Percentiles rank a stretch among this genome's conserved stretches.
phyloP scores from a whole-genome alignment of 2,113 vertebrate species.

The Petroica traversi region DNA sequence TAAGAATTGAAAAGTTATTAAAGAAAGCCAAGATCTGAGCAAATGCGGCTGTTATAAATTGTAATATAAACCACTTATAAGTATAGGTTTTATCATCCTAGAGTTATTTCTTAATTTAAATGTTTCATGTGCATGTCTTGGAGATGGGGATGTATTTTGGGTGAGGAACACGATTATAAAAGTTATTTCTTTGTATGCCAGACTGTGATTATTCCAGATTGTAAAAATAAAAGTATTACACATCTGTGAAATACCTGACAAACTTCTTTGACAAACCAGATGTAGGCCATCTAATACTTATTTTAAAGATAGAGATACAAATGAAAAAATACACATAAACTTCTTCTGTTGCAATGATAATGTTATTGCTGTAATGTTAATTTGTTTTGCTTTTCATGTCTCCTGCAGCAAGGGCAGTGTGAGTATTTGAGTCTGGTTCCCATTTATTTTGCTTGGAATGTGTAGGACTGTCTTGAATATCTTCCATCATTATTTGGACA shows the following conservation, averaged over 20 bases:
- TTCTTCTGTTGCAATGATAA: not conserved
- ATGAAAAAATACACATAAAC: not conserved
- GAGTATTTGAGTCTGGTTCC: conserved; percentile 6
- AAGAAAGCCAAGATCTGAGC: conserved; percentile 62
- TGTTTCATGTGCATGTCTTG: conserved; percentile 52
- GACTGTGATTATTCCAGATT: conserved; percentile 55
- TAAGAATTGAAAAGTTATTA: conserved; percentile 67
- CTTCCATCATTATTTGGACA: not conserved
- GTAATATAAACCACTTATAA: conserved; percentile 58
- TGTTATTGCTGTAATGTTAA: not conserved
- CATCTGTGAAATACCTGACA: conserved; percentile 65
- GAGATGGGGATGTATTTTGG: conserved; percentile 49
- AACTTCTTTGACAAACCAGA: conserved; percentile 46
- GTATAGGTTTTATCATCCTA: conserved; percentile 57
- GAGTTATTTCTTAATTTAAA: conserved; percentile 69
- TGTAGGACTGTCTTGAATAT: not conserved
- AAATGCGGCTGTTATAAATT: conserved; percentile 52
- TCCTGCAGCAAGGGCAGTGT: not conserved
- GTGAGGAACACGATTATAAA: conserved; percentile 34
- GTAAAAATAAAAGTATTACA: conserved; percentile 59
- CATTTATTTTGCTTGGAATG: conserved; percentile 31
- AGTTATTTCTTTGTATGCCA: conserved; percentile 55
- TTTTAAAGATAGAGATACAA: not conserved
- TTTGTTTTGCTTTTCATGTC: conserved; percentile 31
- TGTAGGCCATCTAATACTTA: conserved; percentile 12